Base-by-base conservation (phyloP, 2,888 invertebrate species). In the Pandemis cinnamomeana region DNA sequence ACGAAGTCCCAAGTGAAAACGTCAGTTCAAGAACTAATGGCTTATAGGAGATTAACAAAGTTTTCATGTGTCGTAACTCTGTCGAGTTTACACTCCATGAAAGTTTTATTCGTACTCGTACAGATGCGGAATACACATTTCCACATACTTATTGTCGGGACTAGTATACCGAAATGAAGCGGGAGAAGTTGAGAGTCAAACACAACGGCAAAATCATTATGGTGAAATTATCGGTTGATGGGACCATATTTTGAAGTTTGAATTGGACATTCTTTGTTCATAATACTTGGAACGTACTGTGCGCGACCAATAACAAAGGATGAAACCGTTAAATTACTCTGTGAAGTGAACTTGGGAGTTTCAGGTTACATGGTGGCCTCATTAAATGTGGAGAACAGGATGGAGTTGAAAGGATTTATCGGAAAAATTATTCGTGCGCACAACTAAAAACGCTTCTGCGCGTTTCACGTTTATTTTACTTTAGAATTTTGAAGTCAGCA, bases 11-110 rank as follows among this genome's bases (percentile, higher is more conserved):
- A 53, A 60, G 71, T 48, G 41, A 66, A 42, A 60, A 71, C 64
- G 44, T 58, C 36, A 53, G 63, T 64, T 58, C 36, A 7, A 6
- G 42, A 64, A 58, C 55, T 66, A 66, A 66, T 67, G 60, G 20
- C 42, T 60, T 71, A 48, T 71, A 60, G 60, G 67, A 60, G 60
- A 71, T 67, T 71, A 67, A 66, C 42, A 41, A 71, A 71, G 67
- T 71, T 67, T 71, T 67, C 20, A 36, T 48, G 46, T 58, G 53
- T n/a, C 15, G 55, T 64, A 67, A 71, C 58, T 71, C 63, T 53
- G 27, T 60, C 41, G 41, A 46, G 48, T 67, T 71, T 67, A 71
- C 51, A 60, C 60, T 51, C 48, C 51, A 67, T 61, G 67, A 71
- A 71, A 71, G 6, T 61, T 67, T 13, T 67, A 58, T 60, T 71